Evolutionary conservation across 2,113 vertebrate genomes (phyloP).

Genomic region (Centropus unirufus): DNA sequence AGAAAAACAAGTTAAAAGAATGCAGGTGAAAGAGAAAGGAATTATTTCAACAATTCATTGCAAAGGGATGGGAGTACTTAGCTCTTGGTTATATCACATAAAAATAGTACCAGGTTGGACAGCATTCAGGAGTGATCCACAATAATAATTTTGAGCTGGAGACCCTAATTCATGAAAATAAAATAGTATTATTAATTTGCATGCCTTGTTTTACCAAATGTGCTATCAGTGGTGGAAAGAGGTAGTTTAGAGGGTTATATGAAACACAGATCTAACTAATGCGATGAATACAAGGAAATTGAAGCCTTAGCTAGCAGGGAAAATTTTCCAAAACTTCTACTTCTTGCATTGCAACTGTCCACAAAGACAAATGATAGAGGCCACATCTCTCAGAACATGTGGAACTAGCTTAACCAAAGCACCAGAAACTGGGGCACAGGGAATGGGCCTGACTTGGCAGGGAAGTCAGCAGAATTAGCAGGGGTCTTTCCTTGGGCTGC

Average conservation of each 20-base stretch:
- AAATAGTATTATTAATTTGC: neutral
- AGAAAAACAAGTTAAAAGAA: neutral
- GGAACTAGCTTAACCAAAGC: neutral
- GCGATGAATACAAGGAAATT: neutral
- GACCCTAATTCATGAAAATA: neutral
- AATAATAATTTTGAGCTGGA: neutral
- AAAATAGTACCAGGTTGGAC: neutral
- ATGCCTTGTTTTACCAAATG: neutral
- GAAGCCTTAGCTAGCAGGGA: neutral
- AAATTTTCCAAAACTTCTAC: neutral
- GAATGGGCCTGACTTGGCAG: neutral
- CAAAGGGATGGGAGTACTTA: neutral
- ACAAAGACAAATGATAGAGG: neutral
- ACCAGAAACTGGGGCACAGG: neutral
- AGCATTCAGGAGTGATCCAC: neutral
- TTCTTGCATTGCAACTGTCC: neutral
- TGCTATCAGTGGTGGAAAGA: neutral
- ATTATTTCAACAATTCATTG: neutral
- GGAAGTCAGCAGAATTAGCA: neutral
- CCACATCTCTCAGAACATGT: neutral
- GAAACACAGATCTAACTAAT: neutral
- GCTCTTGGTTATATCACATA: neutral
- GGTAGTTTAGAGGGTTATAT: neutral
- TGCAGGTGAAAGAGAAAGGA: neutral
- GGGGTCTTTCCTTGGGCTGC: neutral